Conservation (phyloP, 2,113 vertebrate genomes). For the Lichenostomus cassidix region DNA sequence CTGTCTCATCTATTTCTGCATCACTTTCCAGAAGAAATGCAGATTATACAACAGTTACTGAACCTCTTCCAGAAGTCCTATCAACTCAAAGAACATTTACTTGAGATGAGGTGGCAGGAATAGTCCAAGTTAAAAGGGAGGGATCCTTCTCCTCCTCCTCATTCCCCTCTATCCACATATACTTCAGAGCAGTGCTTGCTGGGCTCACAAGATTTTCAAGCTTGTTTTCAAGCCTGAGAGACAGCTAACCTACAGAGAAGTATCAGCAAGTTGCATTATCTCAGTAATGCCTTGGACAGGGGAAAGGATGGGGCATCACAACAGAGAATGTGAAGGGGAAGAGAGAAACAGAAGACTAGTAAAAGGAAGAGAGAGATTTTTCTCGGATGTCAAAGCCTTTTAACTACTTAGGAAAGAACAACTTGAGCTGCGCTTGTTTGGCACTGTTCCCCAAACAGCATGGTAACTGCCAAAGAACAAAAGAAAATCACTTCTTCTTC, state of each 20-base stretch:
- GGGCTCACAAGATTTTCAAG: not conserved
- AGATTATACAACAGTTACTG: not conserved
- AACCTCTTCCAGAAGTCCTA: not conserved
- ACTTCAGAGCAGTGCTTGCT: not conserved
- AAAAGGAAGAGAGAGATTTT: not conserved
- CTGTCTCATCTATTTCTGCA: not conserved
- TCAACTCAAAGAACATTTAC: not conserved
- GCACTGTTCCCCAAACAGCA: not conserved
- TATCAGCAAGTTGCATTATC: not conserved
- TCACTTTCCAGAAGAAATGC: not conserved
- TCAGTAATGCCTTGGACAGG: not conserved
- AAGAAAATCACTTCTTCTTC: not conserved
- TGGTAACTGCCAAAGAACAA: not conserved
- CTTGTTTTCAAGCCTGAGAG: not conserved
- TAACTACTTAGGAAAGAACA: not conserved
- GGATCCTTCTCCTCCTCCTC: not conserved
- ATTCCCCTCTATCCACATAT: not conserved
- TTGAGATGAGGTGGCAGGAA: not conserved
- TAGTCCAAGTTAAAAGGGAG: not conserved
- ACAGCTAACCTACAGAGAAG: not conserved
- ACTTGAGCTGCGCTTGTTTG: not conserved
- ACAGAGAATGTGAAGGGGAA: not conserved
- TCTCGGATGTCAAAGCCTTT: not conserved
- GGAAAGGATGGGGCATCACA: not conserved
- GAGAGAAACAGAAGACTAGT: not conserved